phyloP scores from a whole-genome alignment of 2,797 vertebrate genomes.

The Mormyrops attenuatus region DNA sequence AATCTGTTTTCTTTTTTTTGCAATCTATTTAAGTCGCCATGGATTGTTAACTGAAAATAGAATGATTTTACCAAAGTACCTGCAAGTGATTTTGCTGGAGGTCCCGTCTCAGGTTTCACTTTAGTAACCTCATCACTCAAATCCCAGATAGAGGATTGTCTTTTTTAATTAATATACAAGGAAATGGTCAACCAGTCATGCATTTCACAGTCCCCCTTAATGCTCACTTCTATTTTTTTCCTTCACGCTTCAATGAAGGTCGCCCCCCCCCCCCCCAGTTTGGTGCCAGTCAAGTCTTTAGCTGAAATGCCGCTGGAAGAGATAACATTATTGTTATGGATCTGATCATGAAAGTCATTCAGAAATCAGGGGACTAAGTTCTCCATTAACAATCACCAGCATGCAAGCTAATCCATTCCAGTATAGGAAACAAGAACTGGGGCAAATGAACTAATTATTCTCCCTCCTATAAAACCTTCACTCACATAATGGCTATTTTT shows the following conservation, averaged over 20 bases:
- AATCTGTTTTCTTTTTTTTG: background rate
- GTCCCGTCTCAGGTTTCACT: background rate
- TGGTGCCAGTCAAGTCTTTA: constrained; percentile 8
- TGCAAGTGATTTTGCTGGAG: background rate
- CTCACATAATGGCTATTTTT: constrained; percentile 22
- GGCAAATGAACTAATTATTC: constrained; percentile 22
- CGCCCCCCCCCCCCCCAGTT: background rate
- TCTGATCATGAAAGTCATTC: constrained; percentile 31
- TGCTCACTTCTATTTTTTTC: constrained; percentile 6
- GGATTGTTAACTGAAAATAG: background rate
- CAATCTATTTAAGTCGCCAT: background rate
- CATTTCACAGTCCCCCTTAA: background rate
- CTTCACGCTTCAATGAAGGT: background rate
- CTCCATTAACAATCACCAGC: constrained; percentile 5
- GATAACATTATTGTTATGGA: constrained; percentile 35
- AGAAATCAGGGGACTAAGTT: constrained; percentile 19
- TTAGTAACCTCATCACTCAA: background rate
- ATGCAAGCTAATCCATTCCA: constrained; percentile 31
- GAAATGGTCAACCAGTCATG: background rate
- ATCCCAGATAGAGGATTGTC: background rate
- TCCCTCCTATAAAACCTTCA: constrained; percentile 18
- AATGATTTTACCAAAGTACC: background rate
- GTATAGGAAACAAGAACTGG: background rate
- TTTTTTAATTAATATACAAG: background rate
- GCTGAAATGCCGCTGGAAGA: constrained; percentile 24